Base-by-base conservation (phyloP, 2,888 invertebrate genomes). In the Bellardia bayeri region DNA sequence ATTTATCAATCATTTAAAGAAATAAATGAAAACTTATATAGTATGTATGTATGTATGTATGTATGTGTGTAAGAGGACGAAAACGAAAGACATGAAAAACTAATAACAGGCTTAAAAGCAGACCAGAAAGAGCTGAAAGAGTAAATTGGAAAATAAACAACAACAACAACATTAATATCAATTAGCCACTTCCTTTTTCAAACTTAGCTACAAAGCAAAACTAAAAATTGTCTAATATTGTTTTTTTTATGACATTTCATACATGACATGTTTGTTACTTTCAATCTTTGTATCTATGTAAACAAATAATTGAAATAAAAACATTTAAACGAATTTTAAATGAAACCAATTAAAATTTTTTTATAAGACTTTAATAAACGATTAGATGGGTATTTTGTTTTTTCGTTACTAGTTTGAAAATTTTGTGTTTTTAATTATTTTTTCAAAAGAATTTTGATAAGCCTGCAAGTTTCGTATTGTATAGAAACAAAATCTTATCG, bases 1-100 rank as follows among this genome's bases (percentile, higher is more conserved):
- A 83, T 87, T 83, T 83, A 83, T 87, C 71, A 83, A 83, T 83
- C 86, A 83, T 87, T 80, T 81, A 75, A 56, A 69, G 64, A 85
- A 37, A 75, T 68, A 85, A 80, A 80, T 69, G 61, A 83, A 78
- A 45, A 64, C 78, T 71, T 69, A 23, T 1, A 23, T 23, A 23
- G 23, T 23, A 23, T 23, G 23, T 23, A 23, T 23, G 23, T 23
- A 23, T 23, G 23, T 23, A 23, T 23, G 23, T 23, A 23, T 23
- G 23, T 23, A 23, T 23, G 23, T 23, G 23, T 23, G 23, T 23
- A 79, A 71, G 61, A 33, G 23, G 51, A 71, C 30, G 13, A 66
- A 61, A 72, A 42, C 58, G 8, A 45, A 3, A 51, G 30, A 68
- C 23, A 16, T 13, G 40, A 42, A 63, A 33, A 64, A 16, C 13